Conservation (phyloP, 1,140 invertebrate genomes). For the Tetramorium simillimum region DNA sequence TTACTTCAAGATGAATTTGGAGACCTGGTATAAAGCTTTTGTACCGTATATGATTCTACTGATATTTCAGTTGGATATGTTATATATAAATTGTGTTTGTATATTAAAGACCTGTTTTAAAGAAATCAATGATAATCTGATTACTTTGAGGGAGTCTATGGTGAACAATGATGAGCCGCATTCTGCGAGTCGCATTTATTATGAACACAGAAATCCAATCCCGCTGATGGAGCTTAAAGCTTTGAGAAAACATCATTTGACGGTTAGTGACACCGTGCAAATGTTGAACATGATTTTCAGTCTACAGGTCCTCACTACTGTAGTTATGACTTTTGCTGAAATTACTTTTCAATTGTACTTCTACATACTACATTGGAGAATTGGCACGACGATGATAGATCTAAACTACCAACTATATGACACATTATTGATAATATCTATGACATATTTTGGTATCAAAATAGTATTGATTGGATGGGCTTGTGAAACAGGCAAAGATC, state of each 20-base stretch:
- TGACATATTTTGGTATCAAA: conserved; percentile 4
- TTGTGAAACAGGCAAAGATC: not conserved
- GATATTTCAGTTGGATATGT: no score
- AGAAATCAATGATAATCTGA: no score
- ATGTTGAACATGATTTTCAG: conserved; percentile 76
- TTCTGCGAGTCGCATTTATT: conserved; percentile 58
- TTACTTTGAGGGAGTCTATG: not conserved
- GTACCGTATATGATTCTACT: no score
- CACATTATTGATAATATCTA: conserved; percentile 18
- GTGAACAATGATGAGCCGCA: conserved; percentile 65
- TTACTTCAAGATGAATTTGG: conserved; percentile 48
- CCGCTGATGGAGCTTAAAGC: conserved; percentile 75
- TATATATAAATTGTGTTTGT: no score
- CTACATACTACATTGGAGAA: not conserved
- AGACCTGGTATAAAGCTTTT: not conserved
- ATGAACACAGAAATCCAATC: conserved; percentile 71
- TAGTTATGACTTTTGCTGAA: conserved; percentile 76
- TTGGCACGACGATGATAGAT: no score
- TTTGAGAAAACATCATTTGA: conserved; percentile 74
- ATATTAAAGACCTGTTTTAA: no score
- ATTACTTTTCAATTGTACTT: conserved; percentile 73
- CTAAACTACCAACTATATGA: no score
- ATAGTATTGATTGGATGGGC: not conserved
- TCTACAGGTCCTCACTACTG: conserved; percentile 65
- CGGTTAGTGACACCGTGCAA: conserved; percentile 74